Conservation (phyloP, 2,113 vertebrate genomes). For the Otis tarda region DNA sequence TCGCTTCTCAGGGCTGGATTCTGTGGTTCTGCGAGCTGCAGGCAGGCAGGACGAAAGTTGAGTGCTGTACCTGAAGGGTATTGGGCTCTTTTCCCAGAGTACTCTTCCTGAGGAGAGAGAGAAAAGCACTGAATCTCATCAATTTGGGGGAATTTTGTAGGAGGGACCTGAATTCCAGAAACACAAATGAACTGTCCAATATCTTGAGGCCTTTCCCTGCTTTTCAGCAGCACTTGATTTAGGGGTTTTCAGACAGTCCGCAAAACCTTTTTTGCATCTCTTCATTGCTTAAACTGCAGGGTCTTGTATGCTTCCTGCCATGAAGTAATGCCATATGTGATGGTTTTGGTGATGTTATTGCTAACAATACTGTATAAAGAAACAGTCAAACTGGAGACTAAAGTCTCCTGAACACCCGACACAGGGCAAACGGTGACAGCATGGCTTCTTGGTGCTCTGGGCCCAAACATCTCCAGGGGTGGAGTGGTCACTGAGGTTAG, state of each 20-base stretch:
- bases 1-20: background rate
- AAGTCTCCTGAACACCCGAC: background rate
- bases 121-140: background rate
- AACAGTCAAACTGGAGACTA: background rate
- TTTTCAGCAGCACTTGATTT: background rate
- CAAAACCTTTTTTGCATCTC: background rate
- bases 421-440: background rate
- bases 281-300: background rate
- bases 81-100: background rate
- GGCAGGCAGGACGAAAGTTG: background rate
- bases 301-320: background rate
- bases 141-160: background rate
- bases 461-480: background rate
- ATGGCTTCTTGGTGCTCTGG: background rate
- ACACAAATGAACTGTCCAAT: background rate
- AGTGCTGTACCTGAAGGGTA: background rate
- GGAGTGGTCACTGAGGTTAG: background rate
- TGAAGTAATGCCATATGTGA: background rate
- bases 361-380: background rate
- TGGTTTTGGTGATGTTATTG: background rate
- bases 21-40: background rate
- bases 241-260: background rate
- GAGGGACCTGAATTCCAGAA: background rate
- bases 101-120: background rate
- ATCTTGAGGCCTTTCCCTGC: background rate